A percentile compares a stretch with the other conserved stretches of the same genome.
Evolutionary conservation across 2,797 vertebrate genomes (phyloP).

Genomic region (Malacoraja senta): DNA sequence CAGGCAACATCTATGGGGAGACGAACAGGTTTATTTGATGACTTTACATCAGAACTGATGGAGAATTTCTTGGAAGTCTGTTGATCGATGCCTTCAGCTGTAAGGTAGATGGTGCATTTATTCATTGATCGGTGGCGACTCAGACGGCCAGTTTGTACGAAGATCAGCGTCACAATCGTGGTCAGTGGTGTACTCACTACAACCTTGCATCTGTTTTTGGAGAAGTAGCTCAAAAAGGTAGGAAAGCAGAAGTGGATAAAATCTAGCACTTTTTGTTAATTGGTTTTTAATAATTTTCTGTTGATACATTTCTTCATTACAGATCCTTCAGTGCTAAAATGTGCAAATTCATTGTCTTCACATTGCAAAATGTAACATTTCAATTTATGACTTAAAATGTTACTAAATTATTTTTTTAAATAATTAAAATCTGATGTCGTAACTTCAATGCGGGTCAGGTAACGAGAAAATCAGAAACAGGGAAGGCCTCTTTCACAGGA

Average conservation of each 20-base stretch:
- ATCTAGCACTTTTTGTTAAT: conserved; percentile 16
- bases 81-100: not conserved
- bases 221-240: not conserved
- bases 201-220: not conserved
- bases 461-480: not conserved
- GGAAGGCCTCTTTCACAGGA: not conserved
- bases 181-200: not conserved
- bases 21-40: no score
- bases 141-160: not conserved
- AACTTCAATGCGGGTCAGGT: not conserved
- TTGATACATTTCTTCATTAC: conserved; percentile 20
- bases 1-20: no score
- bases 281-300: conserved; percentile 28
- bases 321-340: conserved; percentile 7
- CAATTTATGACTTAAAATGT: not conserved
- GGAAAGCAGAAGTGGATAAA: not conserved
- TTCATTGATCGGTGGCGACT: not conserved
- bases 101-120: not conserved
- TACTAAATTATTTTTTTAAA: not conserved
- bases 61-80: no score
- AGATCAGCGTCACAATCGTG: not conserved
- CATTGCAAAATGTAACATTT: not conserved
- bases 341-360: conserved; percentile 22
- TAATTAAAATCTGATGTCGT: not conserved
- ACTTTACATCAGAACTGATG: no score